Percentiles rank a stretch among this genome's conserved stretches.
These are phyloP conservation scores for Lithobius niger DNA, from an alignment of 1,140 invertebrate genomes.

Conservation along the genomic window DNA sequence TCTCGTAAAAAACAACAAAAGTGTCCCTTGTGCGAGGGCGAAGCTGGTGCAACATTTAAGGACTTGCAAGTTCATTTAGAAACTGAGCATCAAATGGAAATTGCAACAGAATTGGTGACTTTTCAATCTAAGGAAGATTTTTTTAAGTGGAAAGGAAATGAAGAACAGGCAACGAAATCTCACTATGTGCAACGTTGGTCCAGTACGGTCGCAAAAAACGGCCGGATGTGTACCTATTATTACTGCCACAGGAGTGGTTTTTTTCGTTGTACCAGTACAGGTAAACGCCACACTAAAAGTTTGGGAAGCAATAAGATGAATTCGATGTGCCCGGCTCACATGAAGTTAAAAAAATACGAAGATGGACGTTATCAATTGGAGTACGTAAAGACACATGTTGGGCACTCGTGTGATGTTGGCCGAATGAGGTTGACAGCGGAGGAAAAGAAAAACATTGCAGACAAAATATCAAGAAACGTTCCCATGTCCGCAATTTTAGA, in stretches of 20 bases:
- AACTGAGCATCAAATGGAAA: background rate
- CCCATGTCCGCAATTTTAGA: background rate
- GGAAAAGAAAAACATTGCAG: background rate
- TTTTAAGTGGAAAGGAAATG: background rate
- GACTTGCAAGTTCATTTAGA: background rate
- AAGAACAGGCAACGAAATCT: background rate
- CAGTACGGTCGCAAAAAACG: background rate
- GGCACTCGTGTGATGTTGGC: background rate
- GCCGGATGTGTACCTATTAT: background rate
- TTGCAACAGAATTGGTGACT: background rate
- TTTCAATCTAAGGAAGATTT: background rate
- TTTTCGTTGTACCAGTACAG: background rate
- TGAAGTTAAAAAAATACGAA: background rate
- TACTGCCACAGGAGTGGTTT: background rate
- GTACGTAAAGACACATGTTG: background rate
- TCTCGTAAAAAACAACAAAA: background rate
- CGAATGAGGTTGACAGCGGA: background rate
- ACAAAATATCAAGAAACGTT: background rate
- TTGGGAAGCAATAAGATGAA: background rate
- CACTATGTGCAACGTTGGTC: background rate
- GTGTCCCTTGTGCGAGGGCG: background rate
- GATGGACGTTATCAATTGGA: background rate
- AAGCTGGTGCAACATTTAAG: background rate
- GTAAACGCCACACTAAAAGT: background rate
- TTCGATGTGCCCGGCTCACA: background rate